phyloP scores from a whole-genome alignment of 2,797 vertebrate genomes.

The Chrysolophus pictus region DNA sequence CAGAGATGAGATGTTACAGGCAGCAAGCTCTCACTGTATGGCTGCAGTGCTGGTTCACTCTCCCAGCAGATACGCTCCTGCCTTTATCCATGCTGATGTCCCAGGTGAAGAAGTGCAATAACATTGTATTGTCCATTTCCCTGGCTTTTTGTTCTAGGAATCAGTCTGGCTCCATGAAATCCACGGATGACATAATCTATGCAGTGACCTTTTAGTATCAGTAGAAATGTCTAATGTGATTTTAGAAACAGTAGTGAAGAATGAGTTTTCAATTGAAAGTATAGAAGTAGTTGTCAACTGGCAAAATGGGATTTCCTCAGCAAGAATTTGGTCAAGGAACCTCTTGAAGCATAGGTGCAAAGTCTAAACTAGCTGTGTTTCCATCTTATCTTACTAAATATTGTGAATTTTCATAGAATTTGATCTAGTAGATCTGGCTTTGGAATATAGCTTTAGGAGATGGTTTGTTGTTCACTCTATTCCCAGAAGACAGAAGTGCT shows the following conservation, averaged over 20 bases:
- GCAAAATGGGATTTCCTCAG: background rate
- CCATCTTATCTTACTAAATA: background rate
- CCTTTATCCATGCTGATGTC: constrained; percentile 90
- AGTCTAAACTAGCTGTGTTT: background rate
- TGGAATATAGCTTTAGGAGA: background rate
- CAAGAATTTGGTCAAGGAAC: background rate
- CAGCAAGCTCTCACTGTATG: constrained; percentile 89
- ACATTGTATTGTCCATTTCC: background rate
- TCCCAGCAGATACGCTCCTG: constrained; percentile 82
- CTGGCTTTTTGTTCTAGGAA: background rate
- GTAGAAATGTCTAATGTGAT: background rate
- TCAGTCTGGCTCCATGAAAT: background rate
- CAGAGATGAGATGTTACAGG: constrained; percentile 89
- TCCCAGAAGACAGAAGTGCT: background rate
- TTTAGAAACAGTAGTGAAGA: constrained; percentile 2
- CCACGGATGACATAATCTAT: background rate
- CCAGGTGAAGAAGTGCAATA: constrained; percentile 82
- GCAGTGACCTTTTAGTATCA: background rate
- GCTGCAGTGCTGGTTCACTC: constrained; percentile 87
- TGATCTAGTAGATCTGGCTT: background rate
- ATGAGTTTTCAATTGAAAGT: background rate
- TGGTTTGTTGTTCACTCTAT: constrained; percentile 1
- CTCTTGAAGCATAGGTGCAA: background rate
- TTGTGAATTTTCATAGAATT: background rate
- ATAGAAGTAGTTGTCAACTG: background rate